Evolutionary conservation across 2,888 invertebrate genomes (phyloP), one percentile per base, ranked within the genome.

Genomic region (Stomorhina lunata): DNA sequence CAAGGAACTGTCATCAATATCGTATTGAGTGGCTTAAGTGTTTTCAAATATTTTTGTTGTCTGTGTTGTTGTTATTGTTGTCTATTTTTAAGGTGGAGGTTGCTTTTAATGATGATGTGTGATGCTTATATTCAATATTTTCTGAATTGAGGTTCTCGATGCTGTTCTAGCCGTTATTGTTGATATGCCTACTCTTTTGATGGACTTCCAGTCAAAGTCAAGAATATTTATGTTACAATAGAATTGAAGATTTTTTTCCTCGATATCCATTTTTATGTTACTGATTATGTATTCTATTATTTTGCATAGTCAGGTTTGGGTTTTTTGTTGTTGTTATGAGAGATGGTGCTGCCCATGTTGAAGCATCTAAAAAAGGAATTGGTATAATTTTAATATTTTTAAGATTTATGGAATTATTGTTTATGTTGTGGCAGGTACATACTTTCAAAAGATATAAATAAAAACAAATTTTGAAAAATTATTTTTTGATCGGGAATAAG

Each of bases 371-470:
- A 75, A 81, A 78, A 63, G 73, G 81, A 78, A 81, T 78, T 81
- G 81, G 81, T 81, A 81, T 81, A 78, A 78, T 81, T 81, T 81
- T 78, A 78, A 81, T 78, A 81, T 78, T 73, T 81, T 79, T 66
- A 80, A 81, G 84, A 90, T 89, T 89, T 90, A 90, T 90, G 90
- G 90, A 88, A 87, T 89, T 89, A 88, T 89, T 86, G 88, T 87
- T 87, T 85, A 86, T 87, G 85, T 88, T 88, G 86, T 90, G 90
- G 89, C 90, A 89, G 89, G 89, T 89, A 90, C 90, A 90, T 87
- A 89, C 85, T 85, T 82, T 59, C 72, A 40, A 27, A 45, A 57
- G 79, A 79, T 79, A 79, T 79, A 79, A 78, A 78, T 78, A 78
- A n/a, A n/a, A n/a, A n/a, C n/a, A n/a, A 72, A 50, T 65, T 66